A percentile compares a stretch with the other conserved stretches of the same genome.
Conservation (phyloP, 2,888 invertebrate species). For the Linyphia triangularis region DNA sequence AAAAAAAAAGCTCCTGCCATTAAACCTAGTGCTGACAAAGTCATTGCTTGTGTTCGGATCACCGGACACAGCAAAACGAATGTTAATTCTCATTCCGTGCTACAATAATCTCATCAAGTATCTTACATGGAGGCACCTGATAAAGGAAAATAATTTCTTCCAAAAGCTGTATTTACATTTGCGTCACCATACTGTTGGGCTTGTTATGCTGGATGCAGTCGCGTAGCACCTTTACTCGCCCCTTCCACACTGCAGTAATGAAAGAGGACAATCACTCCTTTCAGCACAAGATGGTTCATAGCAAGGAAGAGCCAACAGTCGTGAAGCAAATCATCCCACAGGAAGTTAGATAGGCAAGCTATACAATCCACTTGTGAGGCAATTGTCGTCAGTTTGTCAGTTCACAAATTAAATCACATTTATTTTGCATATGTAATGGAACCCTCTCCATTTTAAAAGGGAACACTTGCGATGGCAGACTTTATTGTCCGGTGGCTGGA, state of each 20-base stretch:
- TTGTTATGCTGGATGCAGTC: slow-evolving; percentile 52
- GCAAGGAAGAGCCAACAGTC: slow-evolving; percentile 60
- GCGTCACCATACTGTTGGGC: slow-evolving; percentile 68
- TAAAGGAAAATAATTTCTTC: slow-evolving; percentile 73
- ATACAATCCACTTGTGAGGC: slow-evolving; percentile 62
- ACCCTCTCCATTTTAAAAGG: slow-evolving; percentile 1
- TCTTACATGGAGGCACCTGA: slow-evolving; percentile 69
- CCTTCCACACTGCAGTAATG: slow-evolving; percentile 81
- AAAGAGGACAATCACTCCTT: too few relatives aligned
- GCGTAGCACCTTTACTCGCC: slow-evolving; percentile 62
- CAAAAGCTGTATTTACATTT: slow-evolving; percentile 64
- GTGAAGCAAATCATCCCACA: slow-evolving; percentile 71
- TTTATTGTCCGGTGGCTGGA: slow-evolving; percentile 69
- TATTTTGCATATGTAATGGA: slow-evolving; percentile 43
- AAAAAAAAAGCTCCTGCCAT: slow-evolving; percentile 71
- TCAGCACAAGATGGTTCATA: slow-evolving; percentile 87
- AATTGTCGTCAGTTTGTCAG: slow-evolving; percentile 19
- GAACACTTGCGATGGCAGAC: slow-evolving; percentile 8
- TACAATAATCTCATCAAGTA: slow-evolving; percentile 73
- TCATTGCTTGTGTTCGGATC: slow-evolving; percentile 50
- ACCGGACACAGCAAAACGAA: slow-evolving; percentile 41
- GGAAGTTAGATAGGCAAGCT: slow-evolving; percentile 63
- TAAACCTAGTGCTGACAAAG: slow-evolving; percentile 50
- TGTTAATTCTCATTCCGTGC: slow-evolving; percentile 29
- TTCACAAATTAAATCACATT: slow-evolving; percentile 60